phyloP scores from a whole-genome alignment of 2,113 vertebrate species.

The Serinus canaria region DNA sequence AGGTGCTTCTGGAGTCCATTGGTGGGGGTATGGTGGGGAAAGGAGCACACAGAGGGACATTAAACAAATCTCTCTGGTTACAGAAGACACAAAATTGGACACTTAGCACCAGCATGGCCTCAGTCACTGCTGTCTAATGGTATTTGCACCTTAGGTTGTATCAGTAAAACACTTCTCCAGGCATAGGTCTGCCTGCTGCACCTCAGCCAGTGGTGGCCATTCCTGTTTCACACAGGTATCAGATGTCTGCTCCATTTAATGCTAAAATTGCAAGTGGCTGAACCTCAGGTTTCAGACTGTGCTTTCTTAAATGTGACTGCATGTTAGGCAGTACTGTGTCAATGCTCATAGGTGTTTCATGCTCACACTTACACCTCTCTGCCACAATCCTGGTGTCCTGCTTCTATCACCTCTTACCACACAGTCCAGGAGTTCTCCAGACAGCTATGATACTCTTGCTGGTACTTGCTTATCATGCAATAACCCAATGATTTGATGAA shows the following conservation, averaged over 20 bases:
- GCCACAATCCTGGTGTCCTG: not conserved
- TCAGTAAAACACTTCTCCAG: not conserved
- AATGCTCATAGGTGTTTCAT: not conserved
- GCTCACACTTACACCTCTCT: not conserved
- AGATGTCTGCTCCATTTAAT: not conserved
- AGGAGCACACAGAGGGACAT: not conserved
- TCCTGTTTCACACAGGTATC: fast-evolving
- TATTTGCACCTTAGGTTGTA: not conserved
- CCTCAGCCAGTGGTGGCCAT: not conserved
- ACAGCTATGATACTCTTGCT: not conserved
- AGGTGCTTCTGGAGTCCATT: not conserved
- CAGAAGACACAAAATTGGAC: not conserved
- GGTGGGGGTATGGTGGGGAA: not conserved
- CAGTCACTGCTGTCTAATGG: not conserved
- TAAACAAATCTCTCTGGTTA: not conserved
- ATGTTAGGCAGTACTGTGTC: not conserved
- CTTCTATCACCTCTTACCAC: not conserved
- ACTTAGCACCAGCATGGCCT: not conserved
- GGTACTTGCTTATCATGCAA: not conserved
- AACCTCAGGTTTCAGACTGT: not conserved
- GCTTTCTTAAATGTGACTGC: not conserved
- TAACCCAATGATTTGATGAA: not conserved
- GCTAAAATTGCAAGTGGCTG: not conserved
- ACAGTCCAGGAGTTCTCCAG: not conserved
- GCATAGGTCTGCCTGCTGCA: not conserved